Evolutionary conservation across 2,797 vertebrate species (phyloP).

Genomic region (Protonibea diacanthus): DNA sequence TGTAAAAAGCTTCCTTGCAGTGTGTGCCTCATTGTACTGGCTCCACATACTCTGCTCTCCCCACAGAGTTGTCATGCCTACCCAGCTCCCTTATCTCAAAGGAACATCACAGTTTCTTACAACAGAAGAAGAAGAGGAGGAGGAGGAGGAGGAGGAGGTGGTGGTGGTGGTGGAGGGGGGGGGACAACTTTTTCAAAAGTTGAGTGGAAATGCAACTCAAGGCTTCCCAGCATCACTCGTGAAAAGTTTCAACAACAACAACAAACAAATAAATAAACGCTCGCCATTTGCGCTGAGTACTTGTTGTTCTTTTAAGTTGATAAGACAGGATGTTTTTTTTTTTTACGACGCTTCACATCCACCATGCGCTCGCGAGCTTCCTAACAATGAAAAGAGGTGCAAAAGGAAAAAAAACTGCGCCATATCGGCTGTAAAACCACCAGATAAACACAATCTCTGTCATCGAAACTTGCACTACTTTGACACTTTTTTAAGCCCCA

Average conservation of each 20-base stretch:
- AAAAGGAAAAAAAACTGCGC: conserved; percentile 56
- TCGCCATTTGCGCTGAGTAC: conserved; percentile 1
- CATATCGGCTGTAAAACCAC: conserved; percentile 53
- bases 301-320: conserved; percentile 47
- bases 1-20: conserved; percentile 83
- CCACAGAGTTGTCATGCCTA: conserved; percentile 86
- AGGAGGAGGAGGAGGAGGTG: background rate
- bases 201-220: conserved; percentile 73
- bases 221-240: conserved; percentile 66
- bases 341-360: conserved; percentile 66
- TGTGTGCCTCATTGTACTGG: conserved; percentile 84
- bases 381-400: conserved; percentile 76
- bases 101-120: conserved; percentile 85
- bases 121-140: conserved; percentile 31
- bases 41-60: conserved; percentile 84
- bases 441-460: conserved; percentile 58
- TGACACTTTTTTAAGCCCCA: conserved; percentile 1
- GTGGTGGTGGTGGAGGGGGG: background rate
- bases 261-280: conserved; percentile 34
- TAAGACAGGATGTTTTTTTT: conserved; percentile 45
- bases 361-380: conserved; percentile 71
- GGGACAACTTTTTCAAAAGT: conserved; percentile 68
- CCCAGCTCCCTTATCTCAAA: conserved; percentile 87
- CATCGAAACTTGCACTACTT: conserved; percentile 43
- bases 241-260: conserved; percentile 53